A percentile compares a stretch with the other conserved stretches of the same genome.
Conservation (phyloP, 2,113 vertebrate species). For the Odontesthes bonariensis region DNA sequence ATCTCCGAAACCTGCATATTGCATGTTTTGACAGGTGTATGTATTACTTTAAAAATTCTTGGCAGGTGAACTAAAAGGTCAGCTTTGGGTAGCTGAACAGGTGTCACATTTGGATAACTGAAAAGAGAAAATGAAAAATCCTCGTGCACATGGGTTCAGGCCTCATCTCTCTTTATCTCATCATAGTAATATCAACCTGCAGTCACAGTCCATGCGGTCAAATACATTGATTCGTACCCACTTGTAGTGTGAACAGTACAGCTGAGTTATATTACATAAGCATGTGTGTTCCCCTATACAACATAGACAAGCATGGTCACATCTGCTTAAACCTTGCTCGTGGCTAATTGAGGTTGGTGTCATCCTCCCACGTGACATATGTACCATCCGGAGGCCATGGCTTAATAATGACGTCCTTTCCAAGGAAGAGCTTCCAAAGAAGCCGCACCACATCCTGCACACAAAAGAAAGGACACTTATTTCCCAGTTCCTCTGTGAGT, state of each 20-base stretch:
- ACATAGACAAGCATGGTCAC: background rate
- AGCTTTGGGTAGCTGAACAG: conserved; percentile 4
- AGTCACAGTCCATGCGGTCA: background rate
- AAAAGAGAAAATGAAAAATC: conserved; percentile 21
- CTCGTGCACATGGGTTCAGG: background rate
- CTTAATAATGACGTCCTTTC: conserved; percentile 23
- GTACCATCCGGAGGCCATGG: background rate
- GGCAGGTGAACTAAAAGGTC: conserved; percentile 21
- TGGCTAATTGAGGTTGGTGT: background rate
- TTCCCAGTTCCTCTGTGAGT: conserved; percentile 18
- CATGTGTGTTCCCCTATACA: background rate
- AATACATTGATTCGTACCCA: background rate
- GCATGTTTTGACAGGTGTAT: background rate
- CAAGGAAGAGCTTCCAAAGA: conserved; percentile 18
- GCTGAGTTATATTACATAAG: conserved; percentile 23
- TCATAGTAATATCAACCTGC: conserved; percentile 32
- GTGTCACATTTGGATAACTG: conserved; percentile 5
- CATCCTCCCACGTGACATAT: background rate
- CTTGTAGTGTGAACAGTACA: background rate
- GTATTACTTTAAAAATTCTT: background rate
- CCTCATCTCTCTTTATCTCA: background rate
- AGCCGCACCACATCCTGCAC: conserved; percentile 7
- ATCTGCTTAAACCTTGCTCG: background rate
- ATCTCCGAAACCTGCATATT: background rate
- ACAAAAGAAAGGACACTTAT: conserved; percentile 50